Conservation (phyloP, 1,140 invertebrate genomes). For the Brachionus plicatilis region DNA sequence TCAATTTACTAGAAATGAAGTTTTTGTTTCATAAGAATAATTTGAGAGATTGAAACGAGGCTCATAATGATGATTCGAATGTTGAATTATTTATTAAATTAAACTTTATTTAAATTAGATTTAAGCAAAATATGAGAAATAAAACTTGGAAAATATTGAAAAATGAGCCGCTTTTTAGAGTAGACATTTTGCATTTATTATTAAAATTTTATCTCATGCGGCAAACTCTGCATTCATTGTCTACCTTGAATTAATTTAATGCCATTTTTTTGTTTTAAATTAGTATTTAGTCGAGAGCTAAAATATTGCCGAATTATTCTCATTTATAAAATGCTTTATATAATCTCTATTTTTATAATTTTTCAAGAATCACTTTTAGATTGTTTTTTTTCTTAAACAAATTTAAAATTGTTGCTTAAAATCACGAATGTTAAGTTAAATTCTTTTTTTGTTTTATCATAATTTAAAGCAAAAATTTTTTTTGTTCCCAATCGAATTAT, state of each 20-base stretch:
- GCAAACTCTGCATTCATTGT: neutral
- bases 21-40: neutral
- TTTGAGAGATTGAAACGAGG: neutral
- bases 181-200: slow-evolving; percentile 18
- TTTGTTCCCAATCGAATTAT: neutral
- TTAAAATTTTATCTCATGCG: slow-evolving; percentile 11
- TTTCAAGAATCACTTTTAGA: neutral
- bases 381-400: neutral
- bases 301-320: neutral
- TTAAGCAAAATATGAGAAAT: neutral
- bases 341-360: neutral
- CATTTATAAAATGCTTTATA: neutral
- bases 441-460: neutral
- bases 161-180: neutral
- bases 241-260: slow-evolving; percentile 13
- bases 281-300: neutral
- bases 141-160: neutral
- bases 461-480: neutral
- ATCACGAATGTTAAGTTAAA: neutral
- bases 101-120: neutral
- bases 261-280: neutral
- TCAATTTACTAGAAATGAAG: neutral
- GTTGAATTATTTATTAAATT: neutral
- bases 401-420: neutral
- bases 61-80: neutral